Percentiles rank a stretch among this genome's conserved stretches.
phyloP scores from a whole-genome alignment of 2,888 invertebrate genomes.

The Xiphydria camelus region DNA sequence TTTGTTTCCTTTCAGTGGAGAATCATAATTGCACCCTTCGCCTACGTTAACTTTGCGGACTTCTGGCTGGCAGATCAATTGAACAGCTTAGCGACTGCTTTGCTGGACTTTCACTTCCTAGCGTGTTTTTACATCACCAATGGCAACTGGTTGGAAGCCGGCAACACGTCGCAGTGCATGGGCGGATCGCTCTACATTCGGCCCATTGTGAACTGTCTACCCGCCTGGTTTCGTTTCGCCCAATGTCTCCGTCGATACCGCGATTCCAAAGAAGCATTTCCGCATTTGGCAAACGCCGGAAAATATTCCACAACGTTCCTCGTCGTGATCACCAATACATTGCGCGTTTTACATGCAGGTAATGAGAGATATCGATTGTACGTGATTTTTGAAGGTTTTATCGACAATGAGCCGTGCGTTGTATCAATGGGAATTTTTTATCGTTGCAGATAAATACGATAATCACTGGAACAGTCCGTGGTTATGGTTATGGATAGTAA shows the following conservation, averaged over 20 bases:
- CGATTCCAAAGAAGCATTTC: slow-evolving; percentile 91
- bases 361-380: slow-evolving; percentile 28
- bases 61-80: slow-evolving; percentile 99
- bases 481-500: slow-evolving; percentile 87
- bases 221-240: slow-evolving; percentile 97
- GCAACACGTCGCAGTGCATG: slow-evolving; percentile 69
- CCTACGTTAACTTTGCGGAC: slow-evolving; percentile 93
- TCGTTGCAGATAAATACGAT: slow-evolving; percentile 61
- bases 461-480: slow-evolving; percentile 77
- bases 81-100: slow-evolving; percentile 86
- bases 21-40: slow-evolving; percentile 87
- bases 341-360: slow-evolving; percentile 70
- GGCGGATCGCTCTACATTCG: slow-evolving; percentile 76
- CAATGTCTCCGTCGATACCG: slow-evolving; percentile 95
- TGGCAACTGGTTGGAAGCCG: slow-evolving; percentile 71
- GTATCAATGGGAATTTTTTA: not conserved
- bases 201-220: slow-evolving; percentile 86
- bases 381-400: not conserved
- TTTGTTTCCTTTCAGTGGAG: slow-evolving; percentile 70
- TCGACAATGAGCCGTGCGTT: not conserved
- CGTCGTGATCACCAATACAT: slow-evolving; percentile 83
- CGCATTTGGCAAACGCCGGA: slow-evolving; percentile 96
- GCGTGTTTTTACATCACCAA: slow-evolving; percentile 88
- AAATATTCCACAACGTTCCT: slow-evolving; percentile 98
- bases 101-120: slow-evolving; percentile 93